Conservation (phyloP, 1,140 invertebrate species). For the Prorops nasuta region DNA sequence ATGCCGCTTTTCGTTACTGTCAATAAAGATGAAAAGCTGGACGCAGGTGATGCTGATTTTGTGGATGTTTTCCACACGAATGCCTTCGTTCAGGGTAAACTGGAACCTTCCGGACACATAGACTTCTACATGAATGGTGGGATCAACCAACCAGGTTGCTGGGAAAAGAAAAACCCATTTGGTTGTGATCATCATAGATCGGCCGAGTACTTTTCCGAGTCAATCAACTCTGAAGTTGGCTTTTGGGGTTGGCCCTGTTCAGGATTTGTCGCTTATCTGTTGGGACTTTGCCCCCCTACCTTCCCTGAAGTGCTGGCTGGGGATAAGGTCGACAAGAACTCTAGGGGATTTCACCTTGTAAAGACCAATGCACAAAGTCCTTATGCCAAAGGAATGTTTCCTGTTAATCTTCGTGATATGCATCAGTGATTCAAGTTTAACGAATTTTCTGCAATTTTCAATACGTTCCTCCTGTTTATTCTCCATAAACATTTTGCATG, state of each 20-base stretch:
- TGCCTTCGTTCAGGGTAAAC: constrained; percentile 64
- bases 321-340: constrained; percentile 33
- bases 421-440: too few species aligned
- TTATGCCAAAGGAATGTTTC: constrained; percentile 42
- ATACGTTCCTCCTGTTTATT: too few species aligned
- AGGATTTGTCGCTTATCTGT: constrained; percentile 63
- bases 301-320: constrained; percentile 45
- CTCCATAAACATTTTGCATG: too few species aligned
- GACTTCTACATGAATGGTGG: constrained; percentile 78
- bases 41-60: constrained; percentile 67
- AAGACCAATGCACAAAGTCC: constrained; percentile 40
- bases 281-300: constrained; percentile 59
- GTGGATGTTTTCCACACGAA: constrained; percentile 78
- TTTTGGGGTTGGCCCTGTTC: constrained; percentile 72
- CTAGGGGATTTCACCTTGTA: constrained; percentile 41
- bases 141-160: constrained; percentile 66
- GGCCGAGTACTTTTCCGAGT: constrained; percentile 71
- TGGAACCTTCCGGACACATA: constrained; percentile 65
- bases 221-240: constrained; percentile 65
- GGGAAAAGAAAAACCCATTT: constrained; percentile 46
- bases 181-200: constrained; percentile 69
- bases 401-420: constrained; percentile 19
- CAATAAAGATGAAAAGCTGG: constrained; percentile 61
- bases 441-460: too few species aligned
- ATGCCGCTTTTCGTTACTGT: constrained; percentile 64